Percentiles rank a stretch among this genome's conserved stretches.
Evolutionary conservation across 2,113 vertebrate genomes (phyloP).

Genomic region (Arothron firmamentum): DNA sequence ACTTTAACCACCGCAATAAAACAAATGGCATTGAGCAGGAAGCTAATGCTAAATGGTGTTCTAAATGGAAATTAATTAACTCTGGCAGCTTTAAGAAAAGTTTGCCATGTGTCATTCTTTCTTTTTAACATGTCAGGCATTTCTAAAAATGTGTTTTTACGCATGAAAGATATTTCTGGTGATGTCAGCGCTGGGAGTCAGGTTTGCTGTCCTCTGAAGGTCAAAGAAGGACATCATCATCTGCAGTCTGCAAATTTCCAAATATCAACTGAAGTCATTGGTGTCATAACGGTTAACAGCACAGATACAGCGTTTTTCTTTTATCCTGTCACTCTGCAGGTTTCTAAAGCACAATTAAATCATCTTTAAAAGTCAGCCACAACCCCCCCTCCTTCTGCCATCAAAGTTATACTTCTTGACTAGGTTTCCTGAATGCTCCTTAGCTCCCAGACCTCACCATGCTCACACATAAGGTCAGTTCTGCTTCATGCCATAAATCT

Average conservation of each 20-base stretch:
- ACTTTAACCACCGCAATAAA: conserved; percentile 27
- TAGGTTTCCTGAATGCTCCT: too few relatives aligned
- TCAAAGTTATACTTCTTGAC: too few relatives aligned
- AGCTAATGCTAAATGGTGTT: neutral
- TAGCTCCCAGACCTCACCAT: too few relatives aligned
- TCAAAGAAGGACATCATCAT: conserved; percentile 21
- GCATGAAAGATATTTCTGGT: neutral
- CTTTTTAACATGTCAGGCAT: too few relatives aligned
- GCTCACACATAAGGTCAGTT: too few relatives aligned
- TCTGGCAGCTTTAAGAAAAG: neutral
- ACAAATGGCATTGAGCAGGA: conserved; percentile 8
- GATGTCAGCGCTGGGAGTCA: conserved; percentile 5
- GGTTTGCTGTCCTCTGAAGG: conserved; percentile 30
- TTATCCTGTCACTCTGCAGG: too few relatives aligned
- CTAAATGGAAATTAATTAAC: neutral
- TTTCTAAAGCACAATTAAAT: too few relatives aligned
- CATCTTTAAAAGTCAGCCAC: too few relatives aligned
- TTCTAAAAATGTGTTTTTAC: too few relatives aligned
- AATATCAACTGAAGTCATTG: conserved; percentile 20
- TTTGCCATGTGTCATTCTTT: too few relatives aligned
- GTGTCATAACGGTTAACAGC: conserved; percentile 21
- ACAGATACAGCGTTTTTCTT: neutral
- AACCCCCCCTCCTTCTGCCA: too few relatives aligned
- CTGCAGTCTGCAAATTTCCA: neutral
- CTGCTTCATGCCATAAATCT: too few relatives aligned